Base-by-base conservation (phyloP, 92 coral and sea anemone species). In the Phenganax stokvisi region DNA sequence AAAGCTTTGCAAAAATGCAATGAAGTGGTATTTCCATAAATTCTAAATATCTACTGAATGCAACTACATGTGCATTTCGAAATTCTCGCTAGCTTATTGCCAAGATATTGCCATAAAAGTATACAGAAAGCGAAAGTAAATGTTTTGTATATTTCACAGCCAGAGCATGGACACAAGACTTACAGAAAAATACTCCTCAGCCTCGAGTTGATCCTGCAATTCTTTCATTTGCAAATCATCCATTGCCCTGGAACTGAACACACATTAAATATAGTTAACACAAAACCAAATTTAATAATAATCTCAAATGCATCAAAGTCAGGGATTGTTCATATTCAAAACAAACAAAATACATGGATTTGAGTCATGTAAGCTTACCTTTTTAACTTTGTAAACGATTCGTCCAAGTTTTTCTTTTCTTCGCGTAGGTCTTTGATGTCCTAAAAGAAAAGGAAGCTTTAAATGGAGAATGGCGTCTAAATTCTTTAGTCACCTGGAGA, bases 201-300 rank as follows among this genome's bases (percentile, higher is more conserved):
- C 97, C 83, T 94, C 98, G 60, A 94, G 88, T 66, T 94, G 98
- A 71, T 94, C 98, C 61, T 94, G 98, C 17, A 94, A 85, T 74
- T 94, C 98, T 57, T 92, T 94, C 91, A 94, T 90, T 80, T 94
- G 98, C 30, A 94, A 84, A 71, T 94, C 98, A 72, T 94, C 98
- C 97, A 94, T 93, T 10, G 97, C 98, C 71, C 98, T 90, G 29
- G 98, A 91, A 76, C 98, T 93, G 68, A 65, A 87, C 71, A 72
- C 54, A 29, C 28, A 25, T 53, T 29, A 11, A 69, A 76, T 12
- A 51, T 20, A 55, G 60, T 9, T 53, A 5, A 12, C 65, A 29
- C 17, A 54, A 84, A 53, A 52, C 37, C 5, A 75, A 57, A 30
- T 69, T 57, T 25, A 30, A 28, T 25, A 60, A 15, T 6, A 68